These are phyloP conservation scores for Patiria pectinifera DNA, from an alignment of 53 echinoderm and acorn worm species.

Conservation along the genomic window DNA sequence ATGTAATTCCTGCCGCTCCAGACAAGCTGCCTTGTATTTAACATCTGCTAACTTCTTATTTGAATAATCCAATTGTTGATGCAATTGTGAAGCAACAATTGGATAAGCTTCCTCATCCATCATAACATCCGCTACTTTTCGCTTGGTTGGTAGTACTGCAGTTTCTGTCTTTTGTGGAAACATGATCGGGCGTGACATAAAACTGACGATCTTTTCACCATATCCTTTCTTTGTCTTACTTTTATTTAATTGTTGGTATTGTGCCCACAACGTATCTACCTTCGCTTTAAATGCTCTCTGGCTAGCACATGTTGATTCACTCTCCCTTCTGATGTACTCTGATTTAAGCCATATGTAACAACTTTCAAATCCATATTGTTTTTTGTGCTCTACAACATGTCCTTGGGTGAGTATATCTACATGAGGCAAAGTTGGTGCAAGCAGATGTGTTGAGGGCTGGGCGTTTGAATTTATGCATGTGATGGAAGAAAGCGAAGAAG, in stretches of 20 bases:
- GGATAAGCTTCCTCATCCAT: too few species aligned
- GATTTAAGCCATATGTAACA: neutral
- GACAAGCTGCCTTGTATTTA: too few species aligned
- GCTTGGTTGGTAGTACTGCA: constrained; percentile 1
- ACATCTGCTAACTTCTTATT: too few species aligned
- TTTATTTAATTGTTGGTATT: neutral
- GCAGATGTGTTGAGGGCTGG: too few species aligned
- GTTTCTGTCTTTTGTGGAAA: constrained; percentile 14
- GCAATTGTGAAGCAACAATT: too few species aligned
- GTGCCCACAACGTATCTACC: neutral
- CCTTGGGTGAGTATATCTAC: neutral
- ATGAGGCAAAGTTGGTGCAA: neutral
- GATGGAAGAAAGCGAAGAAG: too few species aligned
- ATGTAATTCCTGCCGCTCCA: too few species aligned
- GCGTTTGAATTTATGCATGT: too few species aligned
- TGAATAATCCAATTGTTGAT: too few species aligned
- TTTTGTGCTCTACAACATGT: neutral
- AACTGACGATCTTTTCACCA: constrained; percentile 4
- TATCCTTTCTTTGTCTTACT: neutral
- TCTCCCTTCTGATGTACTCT: constrained; percentile 9
- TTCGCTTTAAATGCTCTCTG: neutral
- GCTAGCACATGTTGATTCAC: neutral
- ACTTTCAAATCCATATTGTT: constrained; percentile 6
- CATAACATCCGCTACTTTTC: neutral
- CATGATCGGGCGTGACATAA: neutral